These are phyloP conservation scores for Sitta europaea DNA, from an alignment of 2,113 vertebrate species.

Conservation along the genomic window DNA sequence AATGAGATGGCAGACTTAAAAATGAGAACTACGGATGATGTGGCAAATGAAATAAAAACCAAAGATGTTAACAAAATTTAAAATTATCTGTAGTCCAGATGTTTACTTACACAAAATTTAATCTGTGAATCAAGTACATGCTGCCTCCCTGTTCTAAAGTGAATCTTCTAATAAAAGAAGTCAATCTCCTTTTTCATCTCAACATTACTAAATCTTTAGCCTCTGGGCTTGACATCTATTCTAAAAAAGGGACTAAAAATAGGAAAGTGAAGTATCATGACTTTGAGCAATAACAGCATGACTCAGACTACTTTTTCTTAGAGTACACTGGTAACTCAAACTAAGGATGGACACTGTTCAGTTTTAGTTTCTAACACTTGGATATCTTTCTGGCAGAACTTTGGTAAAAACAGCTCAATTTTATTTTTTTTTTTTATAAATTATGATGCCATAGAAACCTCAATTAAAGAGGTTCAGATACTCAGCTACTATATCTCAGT, in stretches of 20 bases:
- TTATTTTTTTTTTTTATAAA: neutral
- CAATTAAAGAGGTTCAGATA: neutral
- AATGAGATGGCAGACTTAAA: neutral
- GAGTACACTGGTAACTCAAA: neutral
- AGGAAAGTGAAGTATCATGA: constrained; percentile 32
- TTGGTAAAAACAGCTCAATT: neutral
- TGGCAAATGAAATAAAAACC: neutral
- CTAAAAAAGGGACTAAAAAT: constrained; percentile 2
- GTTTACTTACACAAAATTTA: neutral
- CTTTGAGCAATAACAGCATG: constrained; percentile 36
- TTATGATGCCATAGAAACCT: neutral
- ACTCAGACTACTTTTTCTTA: constrained; percentile 30
- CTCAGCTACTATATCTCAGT: neutral
- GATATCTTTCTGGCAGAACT: constrained; percentile 19
- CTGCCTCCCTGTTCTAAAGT: neutral
- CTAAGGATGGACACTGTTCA: constrained; percentile 3
- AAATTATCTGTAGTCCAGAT: neutral
- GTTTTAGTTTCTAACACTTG: constrained; percentile 27
- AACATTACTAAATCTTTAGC: neutral
- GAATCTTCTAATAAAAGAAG: neutral
- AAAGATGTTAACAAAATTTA: neutral
- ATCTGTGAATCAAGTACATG: neutral
- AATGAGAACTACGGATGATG: neutral
- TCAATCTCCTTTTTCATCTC: neutral
- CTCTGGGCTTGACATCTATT: neutral